Base-by-base conservation (phyloP, 2,113 vertebrate species). In the Campylomormyrus numenius region DNA sequence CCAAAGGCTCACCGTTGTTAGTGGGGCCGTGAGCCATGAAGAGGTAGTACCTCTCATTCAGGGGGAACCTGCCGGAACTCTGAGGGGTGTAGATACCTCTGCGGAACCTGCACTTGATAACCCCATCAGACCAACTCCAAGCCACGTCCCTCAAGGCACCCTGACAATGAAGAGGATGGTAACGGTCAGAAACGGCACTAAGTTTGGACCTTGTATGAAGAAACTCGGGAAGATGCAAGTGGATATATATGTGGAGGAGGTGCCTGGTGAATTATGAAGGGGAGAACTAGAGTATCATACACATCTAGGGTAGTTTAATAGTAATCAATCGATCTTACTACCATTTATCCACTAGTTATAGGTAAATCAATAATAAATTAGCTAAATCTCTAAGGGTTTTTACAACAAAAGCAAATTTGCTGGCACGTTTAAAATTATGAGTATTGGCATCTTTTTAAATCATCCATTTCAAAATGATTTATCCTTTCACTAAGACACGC, bases 71-170 rank as follows among this genome's bases (percentile, higher is more conserved):
- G 50, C 95, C 95, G 53, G 90, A 88, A 91, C 93, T 91, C 31
- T 88, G 89, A 70, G 95, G 93, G 88, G 96, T 92, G 80, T 0
- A 31, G 91, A 96, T 92, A 88, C 93, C 92, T 91, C 97, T 96
- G 89, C 95, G 94, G 92, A 98, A 98, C 89, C 96, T 96, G 90
- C 97, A 98, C 0, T 98, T 97, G 89, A 98, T 95, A 88, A 96
- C 5, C 4, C 96, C 96, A 62, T 97, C 96, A 0, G 45, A 93
- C 87, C 97, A 35, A 58, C 96, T 95, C 97, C 97, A 98, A 0
- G 95, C 94, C 50, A 91, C 91, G 58, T 96, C 95, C 92, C 95
- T 94, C 66, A 98, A 94, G 74, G 46, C 9, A 90, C 90, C 94
- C 97, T 98, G 91, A 70, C 45, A n/a, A 13, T 1, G 2, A 6